phyloP scores from a whole-genome alignment of 2,113 vertebrate genomes.

The Cisticola juncidis region DNA sequence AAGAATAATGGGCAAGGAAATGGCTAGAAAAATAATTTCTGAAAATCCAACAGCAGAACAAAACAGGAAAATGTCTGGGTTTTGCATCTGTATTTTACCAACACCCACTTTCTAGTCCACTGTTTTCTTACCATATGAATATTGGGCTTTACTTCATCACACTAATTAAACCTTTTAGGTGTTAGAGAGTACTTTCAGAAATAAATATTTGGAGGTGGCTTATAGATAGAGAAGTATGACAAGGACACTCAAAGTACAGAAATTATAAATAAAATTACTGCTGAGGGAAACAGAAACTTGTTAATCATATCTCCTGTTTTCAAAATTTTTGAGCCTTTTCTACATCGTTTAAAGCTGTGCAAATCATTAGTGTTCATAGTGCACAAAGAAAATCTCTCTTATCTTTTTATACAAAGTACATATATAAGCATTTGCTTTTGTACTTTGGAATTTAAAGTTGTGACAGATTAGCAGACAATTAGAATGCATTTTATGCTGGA shows the following conservation, averaged over 20 bases:
- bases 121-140: constrained; percentile 30
- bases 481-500: background rate
- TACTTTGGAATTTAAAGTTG: background rate
- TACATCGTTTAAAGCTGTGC: background rate
- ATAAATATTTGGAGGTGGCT: background rate
- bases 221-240: background rate
- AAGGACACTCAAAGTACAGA: background rate
- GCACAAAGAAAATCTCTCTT: background rate
- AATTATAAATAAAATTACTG: background rate
- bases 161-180: background rate
- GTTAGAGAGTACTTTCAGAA: background rate
- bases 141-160: background rate
- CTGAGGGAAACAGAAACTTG: background rate
- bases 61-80: constrained; percentile 70
- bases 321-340: background rate
- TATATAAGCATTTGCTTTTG: background rate
- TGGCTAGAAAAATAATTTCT: constrained; percentile 71
- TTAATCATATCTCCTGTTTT: background rate
- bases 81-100: constrained; percentile 70
- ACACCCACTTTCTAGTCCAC: constrained; percentile 44
- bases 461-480: background rate
- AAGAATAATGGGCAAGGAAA: constrained; percentile 70
- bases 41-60: constrained; percentile 63
- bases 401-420: background rate
- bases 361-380: background rate